Evolutionary conservation across 2,797 vertebrate species (phyloP).

Genomic region (Fratercula arctica): DNA sequence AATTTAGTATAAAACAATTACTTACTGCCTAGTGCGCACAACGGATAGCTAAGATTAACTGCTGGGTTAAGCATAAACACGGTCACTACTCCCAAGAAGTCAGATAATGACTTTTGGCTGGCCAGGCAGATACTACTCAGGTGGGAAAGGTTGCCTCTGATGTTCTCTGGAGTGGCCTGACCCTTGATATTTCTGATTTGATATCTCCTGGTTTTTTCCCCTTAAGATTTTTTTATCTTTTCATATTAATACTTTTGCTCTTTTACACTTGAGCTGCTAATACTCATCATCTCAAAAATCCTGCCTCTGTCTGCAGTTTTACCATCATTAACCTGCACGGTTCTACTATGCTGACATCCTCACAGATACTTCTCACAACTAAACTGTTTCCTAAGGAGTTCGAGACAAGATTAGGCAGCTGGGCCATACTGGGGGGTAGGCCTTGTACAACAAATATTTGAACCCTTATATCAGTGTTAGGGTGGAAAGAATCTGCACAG

Average conservation of each 20-base stretch:
- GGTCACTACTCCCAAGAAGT: neutral
- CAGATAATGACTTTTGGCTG: neutral
- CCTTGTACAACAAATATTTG: neutral
- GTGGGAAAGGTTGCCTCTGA: neutral
- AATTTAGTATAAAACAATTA: neutral
- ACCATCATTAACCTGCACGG: neutral
- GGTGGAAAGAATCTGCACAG: neutral
- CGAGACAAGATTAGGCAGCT: neutral
- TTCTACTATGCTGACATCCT: neutral
- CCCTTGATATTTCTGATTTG: neutral
- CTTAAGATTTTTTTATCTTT: neutral
- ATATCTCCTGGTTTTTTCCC: neutral
- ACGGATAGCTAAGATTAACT: neutral
- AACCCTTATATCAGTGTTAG: neutral
- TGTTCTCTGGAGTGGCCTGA: neutral
- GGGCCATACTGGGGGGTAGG: neutral
- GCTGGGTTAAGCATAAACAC: neutral
- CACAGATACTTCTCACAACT: neutral
- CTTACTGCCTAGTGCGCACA: neutral
- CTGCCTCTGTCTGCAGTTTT: neutral
- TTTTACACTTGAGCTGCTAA: neutral
- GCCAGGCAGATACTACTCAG: neutral
- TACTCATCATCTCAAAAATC: neutral
- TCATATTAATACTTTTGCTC: neutral
- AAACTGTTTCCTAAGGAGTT: neutral